A percentile compares a stretch with the other conserved stretches of the same genome.
These are phyloP conservation scores for Andrena bicolor DNA, from an alignment of 2,888 invertebrate genomes.

Conservation along the genomic window DNA sequence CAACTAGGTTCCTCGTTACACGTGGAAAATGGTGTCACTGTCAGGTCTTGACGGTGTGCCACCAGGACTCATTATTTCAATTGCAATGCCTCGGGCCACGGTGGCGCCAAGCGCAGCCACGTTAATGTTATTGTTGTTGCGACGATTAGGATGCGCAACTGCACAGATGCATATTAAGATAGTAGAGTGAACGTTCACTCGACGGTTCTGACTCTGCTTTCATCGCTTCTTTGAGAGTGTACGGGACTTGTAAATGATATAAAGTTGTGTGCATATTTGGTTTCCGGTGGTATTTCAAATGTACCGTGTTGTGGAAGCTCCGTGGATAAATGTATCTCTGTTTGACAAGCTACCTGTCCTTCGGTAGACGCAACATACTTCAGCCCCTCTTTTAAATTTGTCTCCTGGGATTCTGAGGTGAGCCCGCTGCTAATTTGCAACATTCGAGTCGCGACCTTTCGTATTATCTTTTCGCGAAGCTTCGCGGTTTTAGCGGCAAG, in stretches of 20 bases:
- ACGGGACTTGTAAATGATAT: too few species aligned
- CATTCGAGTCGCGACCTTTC: constrained; percentile 15
- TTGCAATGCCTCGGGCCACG: neutral
- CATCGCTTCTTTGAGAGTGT: neutral
- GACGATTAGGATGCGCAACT: constrained; percentile 12
- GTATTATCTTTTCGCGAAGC: constrained; percentile 24
- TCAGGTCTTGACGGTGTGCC: neutral
- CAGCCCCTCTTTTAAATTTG: neutral
- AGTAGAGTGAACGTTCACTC: neutral
- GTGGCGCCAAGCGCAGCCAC: neutral
- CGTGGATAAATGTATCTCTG: too few species aligned
- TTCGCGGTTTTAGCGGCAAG: constrained; percentile 21
- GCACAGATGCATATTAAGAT: neutral
- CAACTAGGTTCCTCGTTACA: constrained; percentile 41
- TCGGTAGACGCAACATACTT: neutral
- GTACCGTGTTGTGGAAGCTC: too few species aligned
- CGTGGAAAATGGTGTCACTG: constrained; percentile 24
- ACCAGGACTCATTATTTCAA: constrained; percentile 18
- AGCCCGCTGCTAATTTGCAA: constrained; percentile 2
- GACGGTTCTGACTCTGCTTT: neutral
- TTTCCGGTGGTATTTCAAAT: too few species aligned
- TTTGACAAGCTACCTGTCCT: neutral
- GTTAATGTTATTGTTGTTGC: constrained; percentile 2
- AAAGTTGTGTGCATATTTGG: too few species aligned
- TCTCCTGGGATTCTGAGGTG: neutral